Evolutionary conservation across 2,797 vertebrate species (phyloP), one percentile per base, ranked within the genome.

Genomic region (Scleropages formosus): DNA sequence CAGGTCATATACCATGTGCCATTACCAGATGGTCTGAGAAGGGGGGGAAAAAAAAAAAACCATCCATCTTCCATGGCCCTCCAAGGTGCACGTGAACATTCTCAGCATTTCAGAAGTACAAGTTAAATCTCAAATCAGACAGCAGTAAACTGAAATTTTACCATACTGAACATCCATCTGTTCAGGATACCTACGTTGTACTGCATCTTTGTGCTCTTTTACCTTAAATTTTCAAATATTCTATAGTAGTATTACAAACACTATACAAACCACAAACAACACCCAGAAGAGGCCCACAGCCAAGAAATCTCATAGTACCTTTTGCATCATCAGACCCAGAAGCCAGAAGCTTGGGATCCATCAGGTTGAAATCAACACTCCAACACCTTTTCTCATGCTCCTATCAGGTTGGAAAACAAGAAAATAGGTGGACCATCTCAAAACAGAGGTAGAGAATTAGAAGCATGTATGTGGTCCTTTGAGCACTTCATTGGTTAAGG

Each of bases 271-370:
- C n/a, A n/a, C n/a, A n/a, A n/a, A n/a, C n/a, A n/a, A n/a, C 65
- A 39, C 12, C 67, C 24, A 60, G 53, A 73, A 44, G 44, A 73
- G 64, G 26, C 12, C n/a, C 4, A 10, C 39, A 73, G 47, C 20
- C 49, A 12, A 18, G 59, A 16, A 39, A 49, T 18, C 6, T 51
- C 20, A 0, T 79, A 78, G 22, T 90, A 98, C 98, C 98, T 98
- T 99, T 99, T 81, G 98, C 97, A 85, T 99, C 98, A 89, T 99
- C 98, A 80, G 98, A 99, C 79, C 98, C 98, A 3, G 98, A 99
- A 73, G 98, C 98, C 87, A 99, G 90, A 16, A 99, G 94, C 85
- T 99, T 99, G 13, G 98, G 98, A 88, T 99, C 98, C 98, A 99
- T 99, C 81, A 99, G 91, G 84, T 99, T 99, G 81, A 99, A 99